phyloP scores from a whole-genome alignment of 1,140 invertebrate genomes.

The Atta colombica region DNA sequence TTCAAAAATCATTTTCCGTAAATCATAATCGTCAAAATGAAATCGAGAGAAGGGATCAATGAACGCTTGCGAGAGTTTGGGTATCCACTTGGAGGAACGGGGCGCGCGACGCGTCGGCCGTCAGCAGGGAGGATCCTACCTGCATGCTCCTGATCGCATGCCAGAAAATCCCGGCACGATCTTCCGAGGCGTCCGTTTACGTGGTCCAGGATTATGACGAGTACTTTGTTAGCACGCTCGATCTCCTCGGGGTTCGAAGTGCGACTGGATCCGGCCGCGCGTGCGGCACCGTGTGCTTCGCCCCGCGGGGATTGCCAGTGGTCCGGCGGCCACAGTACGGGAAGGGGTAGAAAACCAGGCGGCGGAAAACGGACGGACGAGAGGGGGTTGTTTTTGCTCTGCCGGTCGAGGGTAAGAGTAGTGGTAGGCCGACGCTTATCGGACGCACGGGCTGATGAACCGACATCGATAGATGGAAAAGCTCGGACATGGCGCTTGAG shows the following conservation, averaged over 20 bases:
- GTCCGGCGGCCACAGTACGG: slow-evolving; percentile 77
- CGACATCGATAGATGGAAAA: slow-evolving; percentile 5
- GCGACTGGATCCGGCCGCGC: slow-evolving; percentile 75
- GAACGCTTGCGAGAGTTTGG: neutral
- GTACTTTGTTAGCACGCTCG: slow-evolving; percentile 45
- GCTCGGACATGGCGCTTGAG: neutral
- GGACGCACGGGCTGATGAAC: slow-evolving; percentile 22
- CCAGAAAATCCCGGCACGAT: slow-evolving; percentile 78
- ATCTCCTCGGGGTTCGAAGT: slow-evolving; percentile 74
- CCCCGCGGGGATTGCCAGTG: slow-evolving; percentile 50
- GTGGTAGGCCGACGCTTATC: slow-evolving; percentile 31
- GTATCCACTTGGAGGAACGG: neutral
- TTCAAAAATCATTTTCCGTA: neutral
- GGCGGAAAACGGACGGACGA: slow-evolving; percentile 1
- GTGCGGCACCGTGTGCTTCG: slow-evolving; percentile 70
- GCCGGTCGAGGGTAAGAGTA: slow-evolving; percentile 33
- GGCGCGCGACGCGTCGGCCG: neutral
- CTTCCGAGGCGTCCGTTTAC: slow-evolving; percentile 64
- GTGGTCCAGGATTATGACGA: slow-evolving; percentile 70
- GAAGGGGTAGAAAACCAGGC: slow-evolving; percentile 48
- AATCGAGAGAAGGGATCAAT: neutral
- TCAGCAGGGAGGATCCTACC: slow-evolving; percentile 69
- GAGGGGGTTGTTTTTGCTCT: slow-evolving; percentile 47
- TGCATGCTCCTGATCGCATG: slow-evolving; percentile 84
- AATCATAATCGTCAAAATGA: neutral